These are phyloP conservation scores for Chaetodon trifasciatus DNA, from an alignment of 2,797 vertebrate genomes.

Conservation along the genomic window DNA sequence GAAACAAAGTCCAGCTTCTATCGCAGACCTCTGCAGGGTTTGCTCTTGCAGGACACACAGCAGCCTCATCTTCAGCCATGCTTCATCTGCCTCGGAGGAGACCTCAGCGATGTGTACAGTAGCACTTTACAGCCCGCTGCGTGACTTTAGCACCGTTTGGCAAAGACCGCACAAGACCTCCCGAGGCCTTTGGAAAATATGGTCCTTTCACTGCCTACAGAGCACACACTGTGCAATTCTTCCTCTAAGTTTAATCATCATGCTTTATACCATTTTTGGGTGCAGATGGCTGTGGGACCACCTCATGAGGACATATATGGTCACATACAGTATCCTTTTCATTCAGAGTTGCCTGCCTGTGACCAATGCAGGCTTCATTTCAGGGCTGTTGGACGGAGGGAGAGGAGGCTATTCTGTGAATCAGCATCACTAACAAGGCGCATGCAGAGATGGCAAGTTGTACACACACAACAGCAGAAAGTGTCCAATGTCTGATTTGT, in stretches of 20 bases:
- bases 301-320: constrained; percentile 54
- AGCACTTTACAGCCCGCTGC: constrained; percentile 45
- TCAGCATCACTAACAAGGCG: constrained; percentile 4
- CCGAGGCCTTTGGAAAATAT: constrained; percentile 46
- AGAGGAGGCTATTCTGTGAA: constrained; percentile 14
- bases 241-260: constrained; percentile 40
- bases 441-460: constrained; percentile 7
- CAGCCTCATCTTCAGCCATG: constrained; percentile 36
- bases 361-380: constrained; percentile 35
- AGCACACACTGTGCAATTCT: constrained; percentile 52
- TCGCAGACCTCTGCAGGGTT: constrained; percentile 12
- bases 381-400: constrained; percentile 8
- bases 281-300: constrained; percentile 42
- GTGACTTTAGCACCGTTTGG: constrained; percentile 51
- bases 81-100: constrained; percentile 37
- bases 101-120: constrained; percentile 50
- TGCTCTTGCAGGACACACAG: constrained; percentile 14
- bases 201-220: constrained; percentile 51
- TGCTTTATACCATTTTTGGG: constrained; percentile 42
- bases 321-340: constrained; percentile 51
- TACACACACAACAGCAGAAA: not conserved
- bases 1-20: constrained; percentile 6
- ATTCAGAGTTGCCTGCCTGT: constrained; percentile 36
- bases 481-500: not conserved
- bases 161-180: constrained; percentile 41